These are phyloP conservation scores for Cyprinodon brontotheroides DNA, from an alignment of 2,113 vertebrate species.

Conservation along the genomic window DNA sequence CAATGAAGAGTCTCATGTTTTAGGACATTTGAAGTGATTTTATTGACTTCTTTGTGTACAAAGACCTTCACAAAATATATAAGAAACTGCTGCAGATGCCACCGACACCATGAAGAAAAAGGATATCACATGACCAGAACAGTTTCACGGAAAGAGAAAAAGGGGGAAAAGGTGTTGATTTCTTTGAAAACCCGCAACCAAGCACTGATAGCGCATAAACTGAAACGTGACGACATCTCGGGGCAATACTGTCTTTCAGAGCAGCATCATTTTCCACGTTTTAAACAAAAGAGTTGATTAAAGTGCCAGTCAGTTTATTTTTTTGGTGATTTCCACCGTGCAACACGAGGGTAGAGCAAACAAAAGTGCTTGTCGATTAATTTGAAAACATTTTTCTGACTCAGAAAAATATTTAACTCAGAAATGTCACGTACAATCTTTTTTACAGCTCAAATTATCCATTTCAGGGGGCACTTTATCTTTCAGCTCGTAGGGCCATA, in stretches of 20 bases:
- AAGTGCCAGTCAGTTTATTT: conserved; percentile 3
- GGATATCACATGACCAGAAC: conserved; percentile 70
- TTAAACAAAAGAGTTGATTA: conserved; percentile 3
- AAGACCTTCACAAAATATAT: conserved; percentile 80
- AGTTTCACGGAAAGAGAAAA: conserved; percentile 54
- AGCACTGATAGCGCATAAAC: neutral
- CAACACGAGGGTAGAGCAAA: neutral
- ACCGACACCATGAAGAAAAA: conserved; percentile 66
- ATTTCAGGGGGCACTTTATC: conserved; percentile 4
- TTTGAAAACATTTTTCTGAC: conserved; percentile 9
- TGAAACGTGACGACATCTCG: neutral
- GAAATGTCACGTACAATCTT: neutral
- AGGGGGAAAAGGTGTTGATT: conserved; percentile 7
- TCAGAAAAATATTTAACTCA: neutral
- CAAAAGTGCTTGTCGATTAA: neutral
- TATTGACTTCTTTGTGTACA: conserved; percentile 75
- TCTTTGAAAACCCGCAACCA: conserved; percentile 2
- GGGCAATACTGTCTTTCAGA: conserved; percentile 10
- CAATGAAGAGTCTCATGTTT: neutral
- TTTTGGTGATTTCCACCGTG: conserved; percentile 10
- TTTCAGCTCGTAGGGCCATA: conserved; percentile 17
- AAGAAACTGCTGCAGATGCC: conserved; percentile 67
- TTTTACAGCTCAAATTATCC: conserved; percentile 15
- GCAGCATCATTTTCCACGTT: neutral
- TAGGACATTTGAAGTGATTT: conserved; percentile 52